Evolutionary conservation across 2,888 invertebrate genomes (phyloP).

Genomic region (Tenthredo scrophulariae): DNA sequence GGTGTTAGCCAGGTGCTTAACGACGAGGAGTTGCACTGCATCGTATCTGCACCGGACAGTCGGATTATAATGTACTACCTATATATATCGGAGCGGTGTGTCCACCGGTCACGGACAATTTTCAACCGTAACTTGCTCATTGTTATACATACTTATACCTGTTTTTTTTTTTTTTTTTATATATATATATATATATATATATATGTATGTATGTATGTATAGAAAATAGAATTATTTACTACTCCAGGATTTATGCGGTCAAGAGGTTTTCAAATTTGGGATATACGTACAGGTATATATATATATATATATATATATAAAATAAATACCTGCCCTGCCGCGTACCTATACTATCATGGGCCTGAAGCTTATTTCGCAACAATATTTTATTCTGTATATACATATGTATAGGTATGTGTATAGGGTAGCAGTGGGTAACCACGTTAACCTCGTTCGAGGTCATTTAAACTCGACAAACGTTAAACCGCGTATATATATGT

Average conservation of each 20-base stretch:
- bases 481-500: background rate
- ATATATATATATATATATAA: no score
- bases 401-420: background rate
- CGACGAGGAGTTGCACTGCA: background rate
- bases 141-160: background rate
- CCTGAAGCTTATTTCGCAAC: background rate
- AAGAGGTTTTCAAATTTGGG: no score
- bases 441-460: constrained; percentile 42
- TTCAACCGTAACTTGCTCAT: background rate
- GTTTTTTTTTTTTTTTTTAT: no score
- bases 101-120: background rate
- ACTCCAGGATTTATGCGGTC: no score
- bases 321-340: no score
- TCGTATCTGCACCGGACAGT: background rate
- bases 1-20: constrained; percentile 19
- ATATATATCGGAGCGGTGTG: no score
- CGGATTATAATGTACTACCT: background rate
- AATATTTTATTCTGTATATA: background rate
- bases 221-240: background rate
- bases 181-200: no score
- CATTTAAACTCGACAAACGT: background rate
- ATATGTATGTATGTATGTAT: no score
- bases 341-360: background rate
- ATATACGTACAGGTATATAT: no score
- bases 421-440: background rate